Evolutionary conservation across 2,797 vertebrate genomes (phyloP), one percentile per base, ranked within the genome.

Genomic region (Cichlasoma orientale): DNA sequence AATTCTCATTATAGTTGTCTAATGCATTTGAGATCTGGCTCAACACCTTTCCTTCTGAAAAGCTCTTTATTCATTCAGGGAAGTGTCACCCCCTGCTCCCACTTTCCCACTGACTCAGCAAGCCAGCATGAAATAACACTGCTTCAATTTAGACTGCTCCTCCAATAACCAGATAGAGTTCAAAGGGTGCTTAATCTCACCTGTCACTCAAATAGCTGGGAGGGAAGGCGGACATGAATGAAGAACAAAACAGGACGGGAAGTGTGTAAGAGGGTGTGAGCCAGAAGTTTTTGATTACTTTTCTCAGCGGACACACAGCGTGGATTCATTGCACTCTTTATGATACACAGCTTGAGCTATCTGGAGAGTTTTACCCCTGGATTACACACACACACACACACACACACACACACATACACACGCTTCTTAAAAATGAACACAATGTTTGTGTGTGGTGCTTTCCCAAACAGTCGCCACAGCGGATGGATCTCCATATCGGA

Each of bases 81-180:
- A 79, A 90, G 89, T 78, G 83, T 82, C 80, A 73, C 82, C 92
- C 79, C 81, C 74, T 73, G 80, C 89, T 85, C 82, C 77, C 69
- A 75, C 80, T 72, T 89, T 94, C 90, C 86, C 79, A 85, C 92
- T 93, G 94, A 95, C 92, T 95, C 95, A 95, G 95, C 95, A 93
- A 85, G 87, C 80, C 84, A 16, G 70, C 77, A 73, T 88, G 85
- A 94, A 95, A 94, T 94, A 95, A 94, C 92, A 87, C 86, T 83
- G 87, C 93, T 94, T 95, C 93, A 94, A 94, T 93, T 93, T 93
- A 89, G 87, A 87, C 86, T 52, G 85, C 82, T 91, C 80, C 85
- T 92, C 86, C 91, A 94, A 93, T 94, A 93, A 92, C 78, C 79
- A 93, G 86, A 93, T 93, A 85, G 89, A 91, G 93, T 93, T 93